These are phyloP conservation scores for Pecten maximus DNA, from an alignment of 2,888 invertebrate genomes.

Conservation along the genomic window DNA sequence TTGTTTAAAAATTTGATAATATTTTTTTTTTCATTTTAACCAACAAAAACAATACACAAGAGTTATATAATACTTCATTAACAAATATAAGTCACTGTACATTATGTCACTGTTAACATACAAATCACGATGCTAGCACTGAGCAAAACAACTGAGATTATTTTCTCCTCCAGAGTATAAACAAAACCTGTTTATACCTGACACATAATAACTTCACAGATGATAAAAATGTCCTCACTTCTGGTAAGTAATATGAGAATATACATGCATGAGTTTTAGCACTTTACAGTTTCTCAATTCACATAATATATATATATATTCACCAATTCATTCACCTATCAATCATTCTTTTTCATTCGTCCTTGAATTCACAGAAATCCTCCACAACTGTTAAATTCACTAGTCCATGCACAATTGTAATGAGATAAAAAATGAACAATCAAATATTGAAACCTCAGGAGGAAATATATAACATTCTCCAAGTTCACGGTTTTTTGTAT, in stretches of 20 bases:
- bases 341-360: background rate
- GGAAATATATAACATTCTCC: background rate
- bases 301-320: background rate
- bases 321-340: background rate
- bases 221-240: background rate
- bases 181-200: background rate
- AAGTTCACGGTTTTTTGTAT: background rate
- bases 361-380: background rate
- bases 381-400: no score
- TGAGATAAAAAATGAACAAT: background rate
- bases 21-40: background rate
- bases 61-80: background rate
- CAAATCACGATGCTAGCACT: background rate
- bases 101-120: background rate
- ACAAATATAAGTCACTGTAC: slow-evolving; percentile 28
- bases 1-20: background rate
- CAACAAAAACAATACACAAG: background rate
- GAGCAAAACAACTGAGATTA: slow-evolving; percentile 20
- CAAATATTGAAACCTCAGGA: background rate
- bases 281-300: background rate
- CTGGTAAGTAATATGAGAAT: background rate
- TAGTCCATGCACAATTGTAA: background rate
- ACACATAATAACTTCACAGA: background rate
- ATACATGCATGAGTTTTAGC: background rate
- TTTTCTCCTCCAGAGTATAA: slow-evolving; percentile 28